Evolutionary conservation across 1,140 invertebrate species (phyloP), one percentile per base, ranked within the genome.

Genomic region (Anastrepha ludens): DNA sequence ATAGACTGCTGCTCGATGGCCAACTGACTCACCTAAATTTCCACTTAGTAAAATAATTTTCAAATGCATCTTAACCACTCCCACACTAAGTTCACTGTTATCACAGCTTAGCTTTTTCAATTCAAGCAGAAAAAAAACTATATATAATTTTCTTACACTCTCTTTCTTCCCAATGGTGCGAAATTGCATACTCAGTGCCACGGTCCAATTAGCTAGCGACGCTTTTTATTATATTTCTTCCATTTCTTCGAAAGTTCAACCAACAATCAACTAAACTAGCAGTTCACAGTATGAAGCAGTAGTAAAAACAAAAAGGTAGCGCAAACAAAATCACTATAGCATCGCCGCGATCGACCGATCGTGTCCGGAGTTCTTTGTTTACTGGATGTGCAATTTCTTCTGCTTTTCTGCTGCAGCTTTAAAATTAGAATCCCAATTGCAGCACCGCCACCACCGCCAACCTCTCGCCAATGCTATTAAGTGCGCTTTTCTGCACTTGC

Each of bases 311-410:
- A 62, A 62, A 62, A 62, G 13, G 15, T 55, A 55, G 64, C 39
- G 15, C 15, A 55, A 55, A 29, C 74, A 4, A 55, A 81, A 55
- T 41, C 7, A 20, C 2, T 50, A 6, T 55, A n/a, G 8, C 47
- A 81, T 50, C 9, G 20, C 74, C 74, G 74, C 47, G 74, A 81
- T 81, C 74, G 44, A 55, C 74, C 47, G 74, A 81, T 81, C 74
- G 41, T 55, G 74, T 81, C 74, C 74, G 74, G 74, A 81, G 74
- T 81, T 81, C 74, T 81, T 81, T 81, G 74, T 81, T 81, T 81
- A 81, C 74, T 81, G 74, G 74, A 58, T 81, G 44, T 81, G 74
- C 20, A 81, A 81, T 81, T 81, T 81, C 74, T 81, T 81, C 74
- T 81, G 47, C 74, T 81, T 58, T 81, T 81, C 41, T 47, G 74